phyloP scores from a whole-genome alignment of 2,888 invertebrate species.

The Eutolmus rufibarbis region DNA sequence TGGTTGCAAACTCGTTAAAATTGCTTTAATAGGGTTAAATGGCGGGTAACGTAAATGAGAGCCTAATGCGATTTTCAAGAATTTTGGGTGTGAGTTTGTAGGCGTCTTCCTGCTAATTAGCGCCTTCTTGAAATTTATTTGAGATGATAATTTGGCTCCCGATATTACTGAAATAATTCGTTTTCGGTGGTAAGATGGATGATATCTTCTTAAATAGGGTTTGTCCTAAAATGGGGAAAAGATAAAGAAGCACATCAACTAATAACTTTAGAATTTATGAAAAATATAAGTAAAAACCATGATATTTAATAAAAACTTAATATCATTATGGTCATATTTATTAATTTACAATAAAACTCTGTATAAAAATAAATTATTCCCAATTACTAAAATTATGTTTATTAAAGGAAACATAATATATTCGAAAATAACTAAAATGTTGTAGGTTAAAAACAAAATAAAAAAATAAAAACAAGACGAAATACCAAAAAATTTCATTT shows the following conservation, averaged over 20 bases:
- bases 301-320: too few relatives aligned
- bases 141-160: background rate
- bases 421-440: too few relatives aligned
- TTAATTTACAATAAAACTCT: too few relatives aligned
- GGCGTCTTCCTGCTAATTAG: background rate
- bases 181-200: background rate
- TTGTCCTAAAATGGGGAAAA: background rate
- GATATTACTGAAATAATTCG: background rate
- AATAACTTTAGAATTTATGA: too few relatives aligned
- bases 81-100: background rate
- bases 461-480: too few relatives aligned
- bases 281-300: too few relatives aligned
- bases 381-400: too few relatives aligned
- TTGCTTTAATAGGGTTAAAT: background rate
- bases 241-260: background rate
- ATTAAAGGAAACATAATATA: too few relatives aligned
- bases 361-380: too few relatives aligned
- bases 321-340: too few relatives aligned
- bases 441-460: too few relatives aligned
- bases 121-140: background rate
- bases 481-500: too few relatives aligned
- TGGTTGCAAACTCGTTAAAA: background rate
- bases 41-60: background rate
- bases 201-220: background rate
- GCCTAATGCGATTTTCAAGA: background rate